phyloP scores from a whole-genome alignment of 2,113 vertebrate genomes.

The Rhinoptilus africanus region DNA sequence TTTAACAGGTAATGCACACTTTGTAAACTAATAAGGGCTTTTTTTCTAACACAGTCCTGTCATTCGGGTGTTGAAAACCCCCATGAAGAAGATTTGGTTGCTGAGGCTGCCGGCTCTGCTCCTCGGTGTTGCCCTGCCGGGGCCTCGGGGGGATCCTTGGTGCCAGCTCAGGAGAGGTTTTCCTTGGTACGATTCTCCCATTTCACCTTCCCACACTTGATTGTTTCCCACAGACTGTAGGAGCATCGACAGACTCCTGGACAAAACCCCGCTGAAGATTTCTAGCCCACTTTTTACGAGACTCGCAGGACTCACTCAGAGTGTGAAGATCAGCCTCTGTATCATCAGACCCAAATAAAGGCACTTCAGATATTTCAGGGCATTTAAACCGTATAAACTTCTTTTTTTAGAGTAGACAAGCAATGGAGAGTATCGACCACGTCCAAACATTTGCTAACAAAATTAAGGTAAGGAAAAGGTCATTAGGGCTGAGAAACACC shows the following conservation, averaged over 20 bases:
- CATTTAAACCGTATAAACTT: background rate
- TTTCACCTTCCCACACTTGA: background rate
- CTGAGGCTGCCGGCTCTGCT: background rate
- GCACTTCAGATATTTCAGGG: background rate
- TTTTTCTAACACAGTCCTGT: background rate
- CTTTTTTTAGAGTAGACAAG: background rate
- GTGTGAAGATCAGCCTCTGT: background rate
- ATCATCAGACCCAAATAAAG: background rate
- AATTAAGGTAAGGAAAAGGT: background rate
- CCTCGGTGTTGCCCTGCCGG: background rate
- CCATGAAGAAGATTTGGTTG: background rate
- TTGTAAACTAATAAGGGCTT: fast-evolving
- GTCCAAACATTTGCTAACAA: background rate
- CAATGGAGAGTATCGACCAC: background rate
- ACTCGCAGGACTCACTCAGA: background rate
- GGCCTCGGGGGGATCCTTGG: background rate
- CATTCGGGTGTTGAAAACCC: background rate
- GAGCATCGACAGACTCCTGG: background rate
- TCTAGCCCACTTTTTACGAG: background rate
- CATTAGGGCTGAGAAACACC: background rate
- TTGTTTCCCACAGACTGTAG: background rate
- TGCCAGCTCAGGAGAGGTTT: background rate
- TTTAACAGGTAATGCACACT: fast-evolving
- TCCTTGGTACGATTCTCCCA: fast-evolving
- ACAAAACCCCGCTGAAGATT: background rate